Evolutionary conservation across 1,140 invertebrate genomes (phyloP).

Genomic region (Wasmannia auropunctata): DNA sequence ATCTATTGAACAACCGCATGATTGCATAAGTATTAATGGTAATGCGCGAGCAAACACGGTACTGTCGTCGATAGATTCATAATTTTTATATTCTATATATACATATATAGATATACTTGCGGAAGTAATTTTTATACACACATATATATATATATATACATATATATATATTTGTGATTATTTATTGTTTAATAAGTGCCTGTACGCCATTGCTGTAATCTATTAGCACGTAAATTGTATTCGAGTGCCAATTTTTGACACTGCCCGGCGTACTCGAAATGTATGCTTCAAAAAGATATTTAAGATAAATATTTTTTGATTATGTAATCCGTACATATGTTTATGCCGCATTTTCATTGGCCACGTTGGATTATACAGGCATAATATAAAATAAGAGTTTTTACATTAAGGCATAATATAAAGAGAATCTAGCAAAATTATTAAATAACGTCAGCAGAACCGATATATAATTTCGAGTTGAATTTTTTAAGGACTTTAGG

Average conservation of each 20-base stretch:
- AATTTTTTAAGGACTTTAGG: not conserved
- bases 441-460: constrained; percentile 44
- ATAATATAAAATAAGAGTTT: constrained; percentile 17
- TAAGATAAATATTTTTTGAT: not conserved
- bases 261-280: not conserved
- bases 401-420: constrained; percentile 14
- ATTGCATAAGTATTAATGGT: constrained; percentile 37
- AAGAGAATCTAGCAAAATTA: constrained; percentile 30
- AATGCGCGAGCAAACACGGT: not conserved
- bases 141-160: constrained; percentile 36
- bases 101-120: not conserved
- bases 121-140: constrained; percentile 25
- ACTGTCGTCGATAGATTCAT: not conserved
- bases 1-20: not conserved
- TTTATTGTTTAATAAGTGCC: constrained; percentile 11
- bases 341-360: not conserved
- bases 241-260: constrained; percentile 19
- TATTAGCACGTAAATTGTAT: not conserved
- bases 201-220: not conserved
- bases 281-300: not conserved
- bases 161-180: constrained; percentile 36
- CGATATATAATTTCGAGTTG: not conserved
- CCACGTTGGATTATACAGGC: not conserved
- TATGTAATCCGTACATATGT: not conserved
- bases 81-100: constrained; percentile 43